phyloP scores from a whole-genome alignment of 1,140 invertebrate genomes.

The Tigriopus japonicus region DNA sequence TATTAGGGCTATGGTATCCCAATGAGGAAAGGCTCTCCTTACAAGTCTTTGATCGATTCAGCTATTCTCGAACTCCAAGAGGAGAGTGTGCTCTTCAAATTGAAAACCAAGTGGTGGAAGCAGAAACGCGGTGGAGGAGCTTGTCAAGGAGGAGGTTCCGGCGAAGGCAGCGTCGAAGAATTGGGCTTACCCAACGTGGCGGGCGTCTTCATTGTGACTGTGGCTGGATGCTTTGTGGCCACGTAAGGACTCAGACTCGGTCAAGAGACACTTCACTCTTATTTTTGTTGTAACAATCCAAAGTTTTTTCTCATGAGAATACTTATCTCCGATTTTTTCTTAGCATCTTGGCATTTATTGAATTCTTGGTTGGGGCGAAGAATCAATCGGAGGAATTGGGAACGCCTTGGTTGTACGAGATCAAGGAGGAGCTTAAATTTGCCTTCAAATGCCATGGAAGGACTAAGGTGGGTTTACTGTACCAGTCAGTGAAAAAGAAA shows the following conservation, averaged over 20 bases:
- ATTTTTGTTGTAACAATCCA: too few species aligned
- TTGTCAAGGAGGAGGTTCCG: slow-evolving; percentile 15
- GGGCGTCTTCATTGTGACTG: slow-evolving; percentile 67
- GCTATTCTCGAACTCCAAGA: slow-evolving; percentile 33
- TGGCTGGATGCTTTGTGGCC: slow-evolving; percentile 41
- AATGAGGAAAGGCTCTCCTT: slow-evolving; percentile 41
- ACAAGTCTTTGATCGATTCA: slow-evolving; percentile 46
- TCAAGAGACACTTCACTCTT: background rate
- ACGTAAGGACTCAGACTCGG: slow-evolving; percentile 16
- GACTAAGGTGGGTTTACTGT: slow-evolving; percentile 33
- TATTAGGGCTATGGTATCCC: slow-evolving; percentile 14
- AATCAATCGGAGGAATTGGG: slow-evolving; percentile 3
- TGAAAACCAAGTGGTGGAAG: slow-evolving; percentile 34
- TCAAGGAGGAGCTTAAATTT: slow-evolving; percentile 50
- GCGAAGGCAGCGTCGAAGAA: slow-evolving; percentile 19
- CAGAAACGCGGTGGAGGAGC: slow-evolving; percentile 20
- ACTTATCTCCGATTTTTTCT: too few species aligned
- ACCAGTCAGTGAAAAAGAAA: too few species aligned
- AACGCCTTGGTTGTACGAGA: slow-evolving; percentile 25
- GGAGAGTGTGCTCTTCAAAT: slow-evolving; percentile 26
- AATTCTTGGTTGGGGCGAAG: background rate
- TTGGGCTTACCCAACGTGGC: slow-evolving; percentile 54
- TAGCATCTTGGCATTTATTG: slow-evolving; percentile 5
- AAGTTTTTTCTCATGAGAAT: too few species aligned
- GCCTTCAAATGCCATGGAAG: slow-evolving; percentile 47